Percentiles rank a stretch among this genome's conserved stretches.
Evolutionary conservation across 2,113 vertebrate genomes (phyloP).

Genomic region (Elaphurus davidianus): DNA sequence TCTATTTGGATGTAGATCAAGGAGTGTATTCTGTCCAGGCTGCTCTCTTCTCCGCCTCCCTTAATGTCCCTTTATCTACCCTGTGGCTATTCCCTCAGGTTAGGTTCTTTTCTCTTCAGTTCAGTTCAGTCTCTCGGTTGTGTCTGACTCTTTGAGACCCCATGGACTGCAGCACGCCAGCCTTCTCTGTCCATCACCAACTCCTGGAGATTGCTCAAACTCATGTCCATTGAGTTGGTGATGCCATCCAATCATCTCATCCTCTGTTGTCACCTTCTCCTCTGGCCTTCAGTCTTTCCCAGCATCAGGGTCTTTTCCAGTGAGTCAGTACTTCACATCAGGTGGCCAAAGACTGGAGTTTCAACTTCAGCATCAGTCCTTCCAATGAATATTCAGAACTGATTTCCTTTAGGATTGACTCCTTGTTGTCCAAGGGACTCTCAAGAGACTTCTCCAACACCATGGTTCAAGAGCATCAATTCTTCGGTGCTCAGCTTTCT

Average conservation of each 20-base stretch:
- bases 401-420: too few species aligned
- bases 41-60: background rate
- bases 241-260: background rate
- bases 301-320: background rate
- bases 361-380: background rate
- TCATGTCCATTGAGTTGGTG: background rate
- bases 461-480: background rate
- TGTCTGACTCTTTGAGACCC: background rate
- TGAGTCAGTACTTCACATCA: background rate
- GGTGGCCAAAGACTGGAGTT: background rate
- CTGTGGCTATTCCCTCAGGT: background rate
- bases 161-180: background rate
- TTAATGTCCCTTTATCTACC: background rate
- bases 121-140: background rate
- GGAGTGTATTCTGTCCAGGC: background rate
- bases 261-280: background rate
- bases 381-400: background rate
- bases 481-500: background rate
- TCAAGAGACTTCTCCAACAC: background rate
- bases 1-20: constrained; percentile 33
- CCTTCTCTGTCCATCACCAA: background rate
- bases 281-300: rapidly evolving
- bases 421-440: background rate
- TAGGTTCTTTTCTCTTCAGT: background rate
- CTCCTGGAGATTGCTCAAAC: background rate